Percentiles rank a stretch among this genome's conserved stretches.
These are phyloP conservation scores for Cathartes aura DNA, from an alignment of 2,113 vertebrate genomes.

Conservation along the genomic window DNA sequence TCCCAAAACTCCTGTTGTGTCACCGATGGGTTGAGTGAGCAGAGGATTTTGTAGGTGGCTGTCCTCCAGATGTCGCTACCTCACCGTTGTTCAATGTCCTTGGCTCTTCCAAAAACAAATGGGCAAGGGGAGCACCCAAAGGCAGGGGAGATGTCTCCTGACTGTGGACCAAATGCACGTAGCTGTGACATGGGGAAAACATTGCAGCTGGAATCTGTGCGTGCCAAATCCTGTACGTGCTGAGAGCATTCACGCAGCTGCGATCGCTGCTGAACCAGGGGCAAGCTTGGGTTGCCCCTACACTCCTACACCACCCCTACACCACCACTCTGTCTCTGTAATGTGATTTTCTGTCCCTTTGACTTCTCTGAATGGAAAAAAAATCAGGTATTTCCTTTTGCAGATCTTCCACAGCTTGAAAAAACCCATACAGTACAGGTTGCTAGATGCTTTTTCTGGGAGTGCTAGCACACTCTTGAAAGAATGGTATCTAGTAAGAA, in stretches of 20 bases:
- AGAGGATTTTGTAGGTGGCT: not conserved
- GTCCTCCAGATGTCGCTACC: conserved; percentile 37
- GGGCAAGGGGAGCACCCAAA: not conserved
- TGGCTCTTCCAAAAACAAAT: not conserved
- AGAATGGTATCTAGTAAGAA: not conserved
- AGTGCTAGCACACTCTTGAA: not conserved
- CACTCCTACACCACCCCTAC: too few relatives aligned
- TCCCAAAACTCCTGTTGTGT: not conserved
- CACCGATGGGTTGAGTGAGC: not conserved
- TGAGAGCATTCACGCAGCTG: not conserved
- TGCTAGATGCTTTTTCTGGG: not conserved
- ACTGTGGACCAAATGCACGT: accelerated
- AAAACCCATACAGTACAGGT: accelerated
- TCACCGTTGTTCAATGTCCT: not conserved
- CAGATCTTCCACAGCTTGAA: not conserved
- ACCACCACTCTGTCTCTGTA: not conserved
- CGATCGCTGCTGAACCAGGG: not conserved
- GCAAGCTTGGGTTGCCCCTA: too few relatives aligned
- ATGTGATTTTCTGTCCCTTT: not conserved
- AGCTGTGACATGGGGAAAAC: not conserved
- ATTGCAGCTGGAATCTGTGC: not conserved
- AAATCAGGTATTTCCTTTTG: not conserved
- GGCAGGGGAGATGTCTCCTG: not conserved
- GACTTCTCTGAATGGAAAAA: not conserved
- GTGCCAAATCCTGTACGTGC: accelerated